Percentiles rank a stretch among this genome's conserved stretches.
phyloP scores from a whole-genome alignment of 2,113 vertebrate genomes.

The Prolemur simus region DNA sequence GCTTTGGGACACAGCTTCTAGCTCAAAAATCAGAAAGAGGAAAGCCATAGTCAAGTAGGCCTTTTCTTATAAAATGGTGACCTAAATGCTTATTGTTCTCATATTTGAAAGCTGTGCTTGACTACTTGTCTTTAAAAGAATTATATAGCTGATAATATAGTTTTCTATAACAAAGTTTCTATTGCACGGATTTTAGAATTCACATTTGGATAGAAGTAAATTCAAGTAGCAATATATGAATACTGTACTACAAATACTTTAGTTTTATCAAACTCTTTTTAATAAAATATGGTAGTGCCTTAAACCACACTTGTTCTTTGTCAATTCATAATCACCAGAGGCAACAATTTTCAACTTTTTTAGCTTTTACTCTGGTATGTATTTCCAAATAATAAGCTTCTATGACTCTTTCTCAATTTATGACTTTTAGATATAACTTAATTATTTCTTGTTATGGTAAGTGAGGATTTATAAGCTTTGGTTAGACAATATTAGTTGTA shows the following conservation, averaged over 20 bases:
- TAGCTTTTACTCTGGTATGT: background rate
- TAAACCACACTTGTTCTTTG: background rate
- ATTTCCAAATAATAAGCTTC: conserved; percentile 20
- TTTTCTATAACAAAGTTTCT: background rate
- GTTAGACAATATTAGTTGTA: background rate
- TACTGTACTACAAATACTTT: background rate
- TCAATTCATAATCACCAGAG: background rate
- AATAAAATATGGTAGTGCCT: background rate
- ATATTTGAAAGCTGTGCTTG: background rate
- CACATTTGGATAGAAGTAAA: conserved; percentile 2
- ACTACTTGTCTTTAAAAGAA: background rate
- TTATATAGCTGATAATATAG: background rate
- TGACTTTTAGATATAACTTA: background rate
- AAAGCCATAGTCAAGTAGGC: background rate
- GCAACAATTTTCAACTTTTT: background rate
- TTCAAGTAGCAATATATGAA: background rate
- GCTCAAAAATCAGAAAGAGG: background rate
- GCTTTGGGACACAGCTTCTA: background rate
- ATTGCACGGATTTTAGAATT: conserved; percentile 32
- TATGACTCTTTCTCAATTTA: background rate
- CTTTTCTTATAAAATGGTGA: conserved; percentile 18
- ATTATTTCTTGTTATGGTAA: background rate
- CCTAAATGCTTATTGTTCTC: background rate
- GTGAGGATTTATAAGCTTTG: background rate
- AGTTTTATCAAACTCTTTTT: background rate